phyloP scores from a whole-genome alignment of 2,113 vertebrate species.

The Chrysemys picta region DNA sequence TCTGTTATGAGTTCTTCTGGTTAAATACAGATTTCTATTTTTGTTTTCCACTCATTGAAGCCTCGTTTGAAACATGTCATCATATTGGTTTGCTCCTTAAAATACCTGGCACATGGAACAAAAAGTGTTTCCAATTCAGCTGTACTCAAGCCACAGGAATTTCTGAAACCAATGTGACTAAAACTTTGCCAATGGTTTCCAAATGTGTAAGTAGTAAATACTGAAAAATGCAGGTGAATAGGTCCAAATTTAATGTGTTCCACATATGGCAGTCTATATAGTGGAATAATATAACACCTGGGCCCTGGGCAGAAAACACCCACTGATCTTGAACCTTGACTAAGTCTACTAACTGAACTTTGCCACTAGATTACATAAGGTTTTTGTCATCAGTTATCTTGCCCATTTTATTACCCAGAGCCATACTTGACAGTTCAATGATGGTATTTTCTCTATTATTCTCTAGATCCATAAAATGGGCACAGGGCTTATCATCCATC shows the following conservation, averaged over 20 bases:
- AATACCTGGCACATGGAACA: constrained; percentile 2
- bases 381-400: neutral
- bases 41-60: neutral
- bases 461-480: neutral
- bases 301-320: neutral
- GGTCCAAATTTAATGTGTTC: neutral
- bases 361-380: neutral
- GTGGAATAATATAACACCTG: neutral
- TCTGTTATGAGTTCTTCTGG: neutral
- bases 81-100: neutral
- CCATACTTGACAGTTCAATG: neutral
- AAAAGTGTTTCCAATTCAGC: neutral
- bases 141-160: neutral
- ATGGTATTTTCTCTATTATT: neutral
- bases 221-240: neutral
- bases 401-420: constrained; percentile 5
- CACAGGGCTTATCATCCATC: neutral
- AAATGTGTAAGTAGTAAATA: constrained; percentile 15
- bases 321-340: neutral
- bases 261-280: neutral
- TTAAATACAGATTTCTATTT: constrained; percentile 13
- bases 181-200: constrained; percentile 25
- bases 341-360: neutral
- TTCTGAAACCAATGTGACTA: neutral
- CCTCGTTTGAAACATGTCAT: neutral